phyloP scores from a whole-genome alignment of 2,888 invertebrate genomes.

The Ptycholaimellus sp. region DNA sequence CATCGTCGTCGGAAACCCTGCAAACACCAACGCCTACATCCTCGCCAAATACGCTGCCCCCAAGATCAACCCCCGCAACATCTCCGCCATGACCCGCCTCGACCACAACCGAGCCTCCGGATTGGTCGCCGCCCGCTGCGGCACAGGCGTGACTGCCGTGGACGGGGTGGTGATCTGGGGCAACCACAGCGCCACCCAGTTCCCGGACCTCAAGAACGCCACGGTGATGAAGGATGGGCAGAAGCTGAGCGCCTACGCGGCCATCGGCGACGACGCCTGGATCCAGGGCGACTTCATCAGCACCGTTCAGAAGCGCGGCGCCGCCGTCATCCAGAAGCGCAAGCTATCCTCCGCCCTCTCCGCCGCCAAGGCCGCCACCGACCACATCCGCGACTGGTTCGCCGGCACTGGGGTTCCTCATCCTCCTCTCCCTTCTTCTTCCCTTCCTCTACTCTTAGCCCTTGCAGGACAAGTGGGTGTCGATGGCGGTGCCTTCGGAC shows the following conservation, averaged over 20 bases:
- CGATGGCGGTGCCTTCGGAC: slow-evolving; percentile 83
- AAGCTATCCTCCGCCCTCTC: slow-evolving; percentile 93
- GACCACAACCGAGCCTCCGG: slow-evolving; percentile 85
- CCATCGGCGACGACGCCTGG: slow-evolving; percentile 52
- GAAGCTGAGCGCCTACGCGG: slow-evolving; percentile 16
- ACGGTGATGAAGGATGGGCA: slow-evolving; percentile 10
- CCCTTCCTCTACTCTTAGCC: background rate
- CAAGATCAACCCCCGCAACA: slow-evolving; percentile 73
- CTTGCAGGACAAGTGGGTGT: slow-evolving; percentile 28
- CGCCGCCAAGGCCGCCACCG: slow-evolving; percentile 84
- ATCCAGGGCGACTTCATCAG: slow-evolving; percentile 51
- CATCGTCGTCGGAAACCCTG: slow-evolving; percentile 86
- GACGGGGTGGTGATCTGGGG: slow-evolving; percentile 90
- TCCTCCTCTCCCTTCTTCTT: too few relatives aligned
- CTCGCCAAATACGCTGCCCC: slow-evolving; percentile 70
- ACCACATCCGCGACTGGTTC: slow-evolving; percentile 92
- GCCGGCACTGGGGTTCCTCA: slow-evolving; percentile 50
- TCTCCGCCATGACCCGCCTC: slow-evolving; percentile 80
- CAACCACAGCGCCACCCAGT: slow-evolving; percentile 91
- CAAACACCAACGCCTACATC: slow-evolving; percentile 84
- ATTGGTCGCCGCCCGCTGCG: slow-evolving; percentile 28
- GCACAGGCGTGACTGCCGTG: slow-evolving; percentile 35
- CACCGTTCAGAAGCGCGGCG: slow-evolving; percentile 78
- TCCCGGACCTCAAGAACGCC: slow-evolving; percentile 51
- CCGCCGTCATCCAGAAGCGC: slow-evolving; percentile 74